Evolutionary conservation across 2,888 invertebrate genomes (phyloP), one percentile per base, ranked within the genome.

Genomic region (Drosophila parthenogenetica): DNA sequence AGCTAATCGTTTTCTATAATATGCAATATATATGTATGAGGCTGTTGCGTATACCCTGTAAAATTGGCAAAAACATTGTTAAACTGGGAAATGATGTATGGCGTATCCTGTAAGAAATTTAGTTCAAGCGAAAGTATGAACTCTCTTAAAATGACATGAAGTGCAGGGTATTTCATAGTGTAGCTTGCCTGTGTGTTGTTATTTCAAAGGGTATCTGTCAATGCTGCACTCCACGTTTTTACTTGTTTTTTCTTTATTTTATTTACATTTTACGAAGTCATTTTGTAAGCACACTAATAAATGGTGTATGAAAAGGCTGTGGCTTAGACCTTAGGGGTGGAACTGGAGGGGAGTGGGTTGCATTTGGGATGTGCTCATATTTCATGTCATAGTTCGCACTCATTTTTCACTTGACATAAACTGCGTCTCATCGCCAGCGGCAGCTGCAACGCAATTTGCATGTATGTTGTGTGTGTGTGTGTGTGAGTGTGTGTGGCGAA

Each of bases 351-450:
- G 14, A 17, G 42, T 1, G 35, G 11, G 43, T 25, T 67, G 73
- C 67, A 75, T 73, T 77, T 64, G 63, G 62, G 58, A 65, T 79
- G 54, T 40, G 69, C 86, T 76, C 80, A 71, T 77, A 82, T 83
- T 86, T 71, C 87, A 88, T 83, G 83, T 86, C 83, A 83, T 83
- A 83, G 89, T 88, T 83, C 89, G 87, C 89, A 88, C 86, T 83
- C 83, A 79, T 82, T 82, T 86, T 83, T 77, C 74, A 82, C 74
- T 77, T 82, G 83, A 83, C 88, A 82, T 86, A 77, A 86, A 79
- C 88, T 86, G 87, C 80, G 83, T 78, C 82, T 86, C 78, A 76
- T 86, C 69, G 80, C 87, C 87, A 64, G 57, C 39, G 48, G 83
- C 89, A 57, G 46, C 61, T 87, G 87, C 81, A 85, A 84, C 82